Evolutionary conservation across 2,888 invertebrate genomes (phyloP), one percentile per base, ranked within the genome.

Genomic region (Aphidoletes aphidimyza): DNA sequence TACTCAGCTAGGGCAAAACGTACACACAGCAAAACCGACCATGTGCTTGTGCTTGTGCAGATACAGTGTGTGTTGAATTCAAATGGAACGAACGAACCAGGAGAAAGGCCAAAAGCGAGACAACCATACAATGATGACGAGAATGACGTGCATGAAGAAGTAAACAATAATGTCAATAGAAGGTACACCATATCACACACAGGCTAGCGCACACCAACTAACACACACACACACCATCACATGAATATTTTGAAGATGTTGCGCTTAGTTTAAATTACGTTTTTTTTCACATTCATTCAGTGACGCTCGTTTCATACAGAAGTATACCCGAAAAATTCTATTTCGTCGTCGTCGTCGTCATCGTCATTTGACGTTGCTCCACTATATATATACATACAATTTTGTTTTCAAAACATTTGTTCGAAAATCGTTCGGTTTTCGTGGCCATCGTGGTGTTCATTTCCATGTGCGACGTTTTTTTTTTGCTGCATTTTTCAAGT

Each of bases 251-350:
- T 69, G 69, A 69, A 69, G 69, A 69, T 69, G 69, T 69, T 69
- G 69, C 69, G 69, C 69, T 69, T 69, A 69, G 69, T 69, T 69
- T 69, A 69, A 69, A 30, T 69, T 69, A 69, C 30, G 26, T 69
- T 69, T 54, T 54, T 69, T 69, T 69, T 69, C 69, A 69, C 69
- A 69, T 69, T 69, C 69, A 69, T 69, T 69, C 69, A 69, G 69
- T 69, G 69, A 69, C 69, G 69, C 30, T 69, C 69, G 69, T 34
- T 69, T 30, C 69, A 69, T 69, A 69, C 69, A 69, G 69, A 69
- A 69, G 69, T 69, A 69, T 69, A 69, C 69, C 34, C 26, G 39
- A 8, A 47, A n/a, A 30, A 69, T 69, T 69, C 26, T 30, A 30
- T 69, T 69, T 69, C 54, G 54, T 47, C 47, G 47, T 17, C 9